Evolutionary conservation across 2,113 vertebrate species (phyloP).

Genomic region (Motacilla tschutschensis): DNA sequence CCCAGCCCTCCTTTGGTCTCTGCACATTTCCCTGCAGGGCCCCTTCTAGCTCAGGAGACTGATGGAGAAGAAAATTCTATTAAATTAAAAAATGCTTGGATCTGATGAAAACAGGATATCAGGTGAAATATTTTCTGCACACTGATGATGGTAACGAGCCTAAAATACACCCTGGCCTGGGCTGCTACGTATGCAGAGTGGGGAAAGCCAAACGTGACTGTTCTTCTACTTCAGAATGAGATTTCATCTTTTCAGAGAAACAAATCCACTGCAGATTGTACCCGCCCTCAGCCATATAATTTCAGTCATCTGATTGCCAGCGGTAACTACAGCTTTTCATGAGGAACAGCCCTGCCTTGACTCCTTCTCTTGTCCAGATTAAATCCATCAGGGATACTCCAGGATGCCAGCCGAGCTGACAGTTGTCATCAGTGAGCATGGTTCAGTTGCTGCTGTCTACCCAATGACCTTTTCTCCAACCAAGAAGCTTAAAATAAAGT

Average conservation of each 20-base stretch:
- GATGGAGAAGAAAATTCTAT: neutral
- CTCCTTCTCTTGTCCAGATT: neutral
- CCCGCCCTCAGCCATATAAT: neutral
- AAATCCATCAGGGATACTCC: neutral
- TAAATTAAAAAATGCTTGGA: too few relatives aligned
- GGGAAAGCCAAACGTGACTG: neutral
- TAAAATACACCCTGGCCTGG: neutral
- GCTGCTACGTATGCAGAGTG: neutral
- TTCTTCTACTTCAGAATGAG: neutral
- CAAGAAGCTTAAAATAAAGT: neutral
- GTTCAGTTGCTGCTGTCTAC: neutral
- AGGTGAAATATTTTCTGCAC: constrained; percentile 1
- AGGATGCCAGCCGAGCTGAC: neutral
- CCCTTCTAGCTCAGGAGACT: neutral
- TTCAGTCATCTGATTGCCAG: neutral
- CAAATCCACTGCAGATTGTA: neutral
- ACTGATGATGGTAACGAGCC: neutral
- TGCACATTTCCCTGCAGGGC: neutral
- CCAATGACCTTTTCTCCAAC: neutral
- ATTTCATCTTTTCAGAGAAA: neutral
- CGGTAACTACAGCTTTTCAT: neutral
- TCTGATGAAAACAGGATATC: neutral
- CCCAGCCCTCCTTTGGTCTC: neutral
- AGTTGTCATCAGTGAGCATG: neutral
- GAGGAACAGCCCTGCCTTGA: neutral